A percentile compares a stretch with the other conserved stretches of the same genome.
These are phyloP conservation scores for Lagocephalus sceleratus DNA, from an alignment of 2,797 vertebrate species.

Conservation along the genomic window DNA sequence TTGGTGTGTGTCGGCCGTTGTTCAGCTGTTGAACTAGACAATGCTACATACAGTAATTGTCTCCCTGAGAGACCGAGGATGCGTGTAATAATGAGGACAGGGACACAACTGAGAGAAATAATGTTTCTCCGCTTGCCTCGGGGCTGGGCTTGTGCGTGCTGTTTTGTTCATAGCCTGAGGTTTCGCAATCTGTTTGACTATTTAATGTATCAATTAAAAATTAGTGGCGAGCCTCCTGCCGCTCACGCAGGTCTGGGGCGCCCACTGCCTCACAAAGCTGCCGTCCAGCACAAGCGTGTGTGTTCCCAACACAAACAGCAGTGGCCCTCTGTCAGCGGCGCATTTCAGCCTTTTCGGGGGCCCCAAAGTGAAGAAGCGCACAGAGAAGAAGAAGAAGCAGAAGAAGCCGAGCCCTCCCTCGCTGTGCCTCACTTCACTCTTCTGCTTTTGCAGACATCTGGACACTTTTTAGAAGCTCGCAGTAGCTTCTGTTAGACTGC, in stretches of 20 bases:
- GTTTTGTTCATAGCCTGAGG: conserved; percentile 70
- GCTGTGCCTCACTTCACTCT: too few species aligned
- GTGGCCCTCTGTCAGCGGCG: too few species aligned
- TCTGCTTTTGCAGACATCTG: too few species aligned
- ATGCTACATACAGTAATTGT: conserved; percentile 8
- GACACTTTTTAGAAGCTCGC: too few species aligned
- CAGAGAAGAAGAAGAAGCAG: too few species aligned
- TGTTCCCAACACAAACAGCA: conserved; percentile 43
- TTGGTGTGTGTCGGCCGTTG: too few species aligned
- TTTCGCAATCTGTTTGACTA: conserved; percentile 76
- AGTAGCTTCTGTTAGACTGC: too few species aligned
- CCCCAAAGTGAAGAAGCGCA: too few species aligned
- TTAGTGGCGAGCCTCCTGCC: conserved; percentile 57
- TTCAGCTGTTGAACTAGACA: too few species aligned
- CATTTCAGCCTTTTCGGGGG: too few species aligned
- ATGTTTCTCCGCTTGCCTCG: conserved; percentile 30
- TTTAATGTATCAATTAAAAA: conserved; percentile 80
- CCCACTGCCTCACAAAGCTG: conserved; percentile 26
- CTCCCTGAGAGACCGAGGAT: conserved; percentile 28
- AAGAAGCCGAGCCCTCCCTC: too few species aligned
- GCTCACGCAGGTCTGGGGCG: conserved; percentile 42
- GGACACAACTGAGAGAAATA: conserved; percentile 23
- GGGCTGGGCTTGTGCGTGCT: conserved; percentile 48
- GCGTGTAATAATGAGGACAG: conserved; percentile 22
- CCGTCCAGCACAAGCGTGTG: conserved; percentile 21